A percentile compares a stretch with the other conserved stretches of the same genome.
Evolutionary conservation across 2,113 vertebrate species (phyloP).

Genomic region (Paratilapia polleni): DNA sequence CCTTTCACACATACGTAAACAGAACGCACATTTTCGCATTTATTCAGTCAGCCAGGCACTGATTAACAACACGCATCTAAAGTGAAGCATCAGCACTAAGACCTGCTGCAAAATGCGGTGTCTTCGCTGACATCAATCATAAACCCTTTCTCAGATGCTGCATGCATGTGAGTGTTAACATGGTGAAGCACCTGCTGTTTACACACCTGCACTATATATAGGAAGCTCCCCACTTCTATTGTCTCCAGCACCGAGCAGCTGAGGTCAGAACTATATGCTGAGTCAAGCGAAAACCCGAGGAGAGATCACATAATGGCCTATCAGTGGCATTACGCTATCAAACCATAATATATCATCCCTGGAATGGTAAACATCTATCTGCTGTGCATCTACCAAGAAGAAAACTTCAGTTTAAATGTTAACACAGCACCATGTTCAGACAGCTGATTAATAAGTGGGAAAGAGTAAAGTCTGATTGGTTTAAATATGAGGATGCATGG

Average conservation of each 20-base stretch:
- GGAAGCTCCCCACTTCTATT: conserved; percentile 55
- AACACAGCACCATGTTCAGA: neutral
- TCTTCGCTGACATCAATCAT: conserved; percentile 72
- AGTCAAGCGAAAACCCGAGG: conserved; percentile 54
- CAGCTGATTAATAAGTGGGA: neutral
- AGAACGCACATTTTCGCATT: conserved; percentile 38
- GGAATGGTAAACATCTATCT: neutral
- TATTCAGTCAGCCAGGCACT: conserved; percentile 30
- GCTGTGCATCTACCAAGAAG: neutral
- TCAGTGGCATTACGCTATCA: conserved; percentile 42
- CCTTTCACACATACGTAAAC: conserved; percentile 20
- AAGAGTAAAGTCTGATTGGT: neutral
- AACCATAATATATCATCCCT: conserved; percentile 18
- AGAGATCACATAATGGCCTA: conserved; percentile 37
- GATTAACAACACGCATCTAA: conserved; percentile 71
- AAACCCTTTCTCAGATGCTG: neutral
- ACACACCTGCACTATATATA: conserved; percentile 69
- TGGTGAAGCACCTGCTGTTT: conserved; percentile 65
- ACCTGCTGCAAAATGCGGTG: conserved; percentile 59
- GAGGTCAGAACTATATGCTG: conserved; percentile 66
- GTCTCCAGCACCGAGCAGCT: conserved; percentile 56
- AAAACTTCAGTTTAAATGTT: neutral
- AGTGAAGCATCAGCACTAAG: conserved; percentile 80
- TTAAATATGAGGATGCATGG: neutral
- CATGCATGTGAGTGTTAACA: conserved; percentile 12